phyloP scores from a whole-genome alignment of 1,140 invertebrate genomes.

The Drosophila virilis region DNA sequence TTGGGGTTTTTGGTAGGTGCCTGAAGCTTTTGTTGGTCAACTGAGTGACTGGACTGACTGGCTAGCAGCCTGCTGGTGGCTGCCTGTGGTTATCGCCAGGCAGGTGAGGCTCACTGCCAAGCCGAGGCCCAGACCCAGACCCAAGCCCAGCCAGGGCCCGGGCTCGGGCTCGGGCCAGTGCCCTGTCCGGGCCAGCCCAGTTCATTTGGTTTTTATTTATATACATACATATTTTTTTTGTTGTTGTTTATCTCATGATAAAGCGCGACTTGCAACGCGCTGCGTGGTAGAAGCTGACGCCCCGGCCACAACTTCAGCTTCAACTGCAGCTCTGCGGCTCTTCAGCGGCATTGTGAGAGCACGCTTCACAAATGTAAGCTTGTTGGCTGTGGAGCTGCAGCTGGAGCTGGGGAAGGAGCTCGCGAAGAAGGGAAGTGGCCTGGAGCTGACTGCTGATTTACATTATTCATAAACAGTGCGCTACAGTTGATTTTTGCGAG shows the following conservation, averaged over 20 bases:
- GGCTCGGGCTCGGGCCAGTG: constrained; percentile 3
- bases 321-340: constrained; percentile 14
- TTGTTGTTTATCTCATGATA: constrained; percentile 74
- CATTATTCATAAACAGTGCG: constrained; percentile 67
- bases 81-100: constrained; percentile 66
- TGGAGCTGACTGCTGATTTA: constrained; percentile 54
- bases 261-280: constrained; percentile 78
- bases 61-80: constrained; percentile 30
- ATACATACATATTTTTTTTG: neutral
- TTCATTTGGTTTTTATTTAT: constrained; percentile 35
- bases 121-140: constrained; percentile 8
- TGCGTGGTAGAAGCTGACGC: constrained; percentile 58
- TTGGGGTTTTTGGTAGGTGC: constrained; percentile 27
- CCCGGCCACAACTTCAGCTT: constrained; percentile 6
- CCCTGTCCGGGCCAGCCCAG: constrained; percentile 10
- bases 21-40: constrained; percentile 62
- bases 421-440: neutral
- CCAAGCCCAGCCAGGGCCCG: neutral
- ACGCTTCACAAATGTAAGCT: constrained; percentile 61
- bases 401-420: neutral
- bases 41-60: constrained; percentile 39
- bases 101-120: constrained; percentile 52
- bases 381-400: neutral
- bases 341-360: constrained; percentile 59
- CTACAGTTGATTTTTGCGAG: constrained; percentile 55